Base-by-base conservation (phyloP, 2,888 invertebrate genomes). In the Notodonta ziczac region DNA sequence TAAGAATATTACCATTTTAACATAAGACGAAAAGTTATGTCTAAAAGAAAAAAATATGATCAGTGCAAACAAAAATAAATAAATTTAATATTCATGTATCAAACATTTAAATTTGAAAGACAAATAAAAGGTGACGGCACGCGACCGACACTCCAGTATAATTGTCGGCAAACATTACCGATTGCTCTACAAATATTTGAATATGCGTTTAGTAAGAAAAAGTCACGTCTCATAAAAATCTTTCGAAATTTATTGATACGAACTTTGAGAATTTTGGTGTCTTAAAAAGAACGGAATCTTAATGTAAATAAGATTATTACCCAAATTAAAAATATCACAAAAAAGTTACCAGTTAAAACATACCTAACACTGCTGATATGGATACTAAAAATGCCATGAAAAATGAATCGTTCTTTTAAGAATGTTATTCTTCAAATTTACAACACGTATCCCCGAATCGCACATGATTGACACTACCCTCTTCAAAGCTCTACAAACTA, bases 391-490 rank as follows among this genome's bases (percentile, higher is more conserved):
- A 14, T 13, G 57, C 57, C 40, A 63, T 58, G n/a, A 57, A 72
- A 59, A 72, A 50, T 54, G 63, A n/a, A 59, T 24, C 40, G 51
- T 63, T 60, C 24, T 24, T 57, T 66, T 7, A 44, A 51, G 55
- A 54, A 64, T 59, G 53, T 40, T 61, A 62, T 67, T 55, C 56
- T 56, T 59, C 32, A 9, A 67, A 58, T 56, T 57, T 70, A 69
- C 62, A 73, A 68, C 61, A 66, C 64, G 61, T 59, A 65, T 63
- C 65, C 50, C 14, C 62, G 53, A 59, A 69, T 65, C 54, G 8
- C 56, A 69, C 63, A 70, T 85, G 86, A 85, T 82, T 83, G 85
- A 84, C 85, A 80, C 72, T 73, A 78, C 77, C 77, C 80, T 77
- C 81, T 74, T 76, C 76, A 74, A 63, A 62, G 67, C 73, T 74